Evolutionary conservation across 1,140 invertebrate genomes (phyloP), one percentile per base, ranked within the genome.

Genomic region (Procambarus clarkii): DNA sequence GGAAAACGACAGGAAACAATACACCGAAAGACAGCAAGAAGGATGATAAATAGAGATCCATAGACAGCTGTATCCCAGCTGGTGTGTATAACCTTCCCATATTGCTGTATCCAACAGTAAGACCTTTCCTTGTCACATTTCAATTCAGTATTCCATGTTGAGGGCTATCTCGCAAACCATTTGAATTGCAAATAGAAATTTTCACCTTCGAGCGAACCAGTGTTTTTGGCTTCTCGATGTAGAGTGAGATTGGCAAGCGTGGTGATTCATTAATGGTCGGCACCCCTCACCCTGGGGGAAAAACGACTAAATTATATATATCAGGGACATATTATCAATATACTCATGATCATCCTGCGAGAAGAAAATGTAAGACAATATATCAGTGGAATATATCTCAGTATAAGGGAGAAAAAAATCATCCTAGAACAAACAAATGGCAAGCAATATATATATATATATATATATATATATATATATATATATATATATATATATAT

Each of bases 121-220:
- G 50, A 34, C n/a, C 86, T 88, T 48, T 50, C 84, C 50, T 18
- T 60, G 48, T 87, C 86, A 78, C 86, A 79, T 80, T 80, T 88
- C 86, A 88, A 80, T 88, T 80, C 86, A 88, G 79, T 88, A 88
- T 71, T 64, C 54, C 54, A 78, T 69, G 86, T 80, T 88, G 58
- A 84, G 78, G 48, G 45, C 21, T 88, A 48, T 88, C 34, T 88
- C 58, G 21, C 81, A 48, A 60, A 46, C 21, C 18, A 88, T 88
- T 81, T 81, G 86, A 80, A 88, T 69, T 88, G 86, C 86, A 80
- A 81, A 88, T 88, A 77, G 77, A 80, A 81, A 88, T 88, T 88
- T 88, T 88, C 86, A 88, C 86, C 86, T 88, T 88, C 77, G 45
- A 64, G 71, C 86, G 77, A 44, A 11, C 77, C 11, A 13, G 58